Evolutionary conservation across 2,113 vertebrate species (phyloP), one percentile per base, ranked within the genome.

Genomic region (Oriolus oriolus): DNA sequence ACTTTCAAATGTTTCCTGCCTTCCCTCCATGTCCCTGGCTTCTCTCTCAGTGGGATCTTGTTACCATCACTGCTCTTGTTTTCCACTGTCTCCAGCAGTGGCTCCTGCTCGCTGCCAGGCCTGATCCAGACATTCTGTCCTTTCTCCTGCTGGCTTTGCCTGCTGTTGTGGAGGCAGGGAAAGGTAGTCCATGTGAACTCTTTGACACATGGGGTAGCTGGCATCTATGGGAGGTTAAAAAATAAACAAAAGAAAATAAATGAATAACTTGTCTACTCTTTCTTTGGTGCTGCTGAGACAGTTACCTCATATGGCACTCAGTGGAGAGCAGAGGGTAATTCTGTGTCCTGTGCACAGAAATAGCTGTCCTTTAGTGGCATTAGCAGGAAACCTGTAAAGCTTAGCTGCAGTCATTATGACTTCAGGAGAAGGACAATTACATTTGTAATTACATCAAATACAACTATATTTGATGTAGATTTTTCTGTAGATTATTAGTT

Each of bases 201-300:
- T 71, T 66, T 45, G 68, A 76, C 66, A 15, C 59, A 3, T 49
- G 49, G 66, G 42, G 59, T 88, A 88, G n/a, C 63, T 64, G 70
- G 45, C 4, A 4, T 75, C 70, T 56, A 0, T 44, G 27, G 11
- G 31, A 78, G 65, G 56, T 96, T 95, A 87, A 89, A 95, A 90
- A 95, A 74, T 49, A 94, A 91, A 91, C 74, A 83, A 76, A 88
- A 75, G 61, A 63, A 81, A 94, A 94, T 86, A 91, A 95, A 93
- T 93, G 37, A 63, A 21, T 96, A 91, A 91, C 92, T 92, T 78
- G 19, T 54, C 78, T 65, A 1, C 47, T 52, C 16, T 80, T 80
- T n/a, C 22, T 70, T 61, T 93, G 93, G 39, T 1, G 0, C 59
- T 66, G 6, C 61, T 39, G 73, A 57, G 68, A 41, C 68, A 23